Percentiles rank a stretch among this genome's conserved stretches.
These are phyloP conservation scores for Epinephelus coioides DNA, from an alignment of 2,797 vertebrate genomes.

Conservation along the genomic window DNA sequence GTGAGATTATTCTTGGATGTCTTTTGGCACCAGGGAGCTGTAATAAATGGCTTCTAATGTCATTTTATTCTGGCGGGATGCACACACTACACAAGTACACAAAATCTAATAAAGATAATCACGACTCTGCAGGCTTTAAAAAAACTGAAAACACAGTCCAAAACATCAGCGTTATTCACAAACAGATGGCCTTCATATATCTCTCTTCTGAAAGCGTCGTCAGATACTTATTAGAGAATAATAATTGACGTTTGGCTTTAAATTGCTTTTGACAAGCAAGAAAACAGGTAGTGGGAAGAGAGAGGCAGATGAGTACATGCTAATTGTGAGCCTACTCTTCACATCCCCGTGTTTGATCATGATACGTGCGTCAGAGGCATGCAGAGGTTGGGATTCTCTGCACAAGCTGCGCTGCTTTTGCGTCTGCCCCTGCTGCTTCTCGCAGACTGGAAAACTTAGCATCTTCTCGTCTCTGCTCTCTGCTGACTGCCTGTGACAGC, in stretches of 20 bases:
- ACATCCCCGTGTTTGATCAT: slow-evolving; percentile 50
- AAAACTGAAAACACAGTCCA: slow-evolving; percentile 30
- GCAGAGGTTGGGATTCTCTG: slow-evolving; percentile 29
- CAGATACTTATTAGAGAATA: slow-evolving; percentile 48
- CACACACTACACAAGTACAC: slow-evolving; percentile 50
- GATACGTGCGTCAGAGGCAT: slow-evolving; percentile 11
- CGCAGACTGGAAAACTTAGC: slow-evolving; percentile 39
- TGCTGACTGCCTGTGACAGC: slow-evolving; percentile 72
- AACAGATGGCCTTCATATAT: slow-evolving; percentile 47
- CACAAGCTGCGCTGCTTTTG: neutral
- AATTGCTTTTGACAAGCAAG: slow-evolving; percentile 47
- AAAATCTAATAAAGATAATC: slow-evolving; percentile 65
- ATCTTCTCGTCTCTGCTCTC: slow-evolving; percentile 35
- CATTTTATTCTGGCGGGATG: slow-evolving; percentile 63
- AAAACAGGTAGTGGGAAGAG: slow-evolving; percentile 36
- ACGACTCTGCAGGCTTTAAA: slow-evolving; percentile 30
- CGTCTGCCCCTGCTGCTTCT: neutral
- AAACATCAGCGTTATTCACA: slow-evolving; percentile 50
- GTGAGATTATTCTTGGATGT: slow-evolving; percentile 71
- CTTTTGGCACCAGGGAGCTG: slow-evolving; percentile 56
- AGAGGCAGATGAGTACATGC: slow-evolving; percentile 35
- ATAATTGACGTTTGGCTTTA: slow-evolving; percentile 59
- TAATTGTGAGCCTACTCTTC: slow-evolving; percentile 35
- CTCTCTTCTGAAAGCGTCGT: slow-evolving; percentile 40
- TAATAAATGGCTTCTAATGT: slow-evolving; percentile 73